Percentiles rank a stretch among this genome's conserved stretches.
phyloP scores from a whole-genome alignment of 2,888 invertebrate genomes.

The Calephelis perditalis region DNA sequence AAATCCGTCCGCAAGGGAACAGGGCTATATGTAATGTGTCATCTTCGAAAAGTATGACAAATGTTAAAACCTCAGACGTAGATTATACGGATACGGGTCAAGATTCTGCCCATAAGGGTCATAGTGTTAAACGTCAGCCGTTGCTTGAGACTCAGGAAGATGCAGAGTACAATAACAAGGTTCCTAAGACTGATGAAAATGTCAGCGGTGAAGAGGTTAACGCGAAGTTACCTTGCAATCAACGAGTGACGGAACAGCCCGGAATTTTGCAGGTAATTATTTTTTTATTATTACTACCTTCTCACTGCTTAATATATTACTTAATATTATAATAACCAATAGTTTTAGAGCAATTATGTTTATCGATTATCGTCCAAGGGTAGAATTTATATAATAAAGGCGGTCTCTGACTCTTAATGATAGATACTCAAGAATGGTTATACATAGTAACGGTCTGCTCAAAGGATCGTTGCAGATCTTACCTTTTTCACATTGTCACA shows the following conservation, averaged over 20 bases:
- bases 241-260: conserved; percentile 58
- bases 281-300: too few relatives aligned
- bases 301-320: too few relatives aligned
- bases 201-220: conserved; percentile 43
- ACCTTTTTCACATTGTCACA: too few relatives aligned
- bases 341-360: too few relatives aligned
- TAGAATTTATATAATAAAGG: too few relatives aligned
- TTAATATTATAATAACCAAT: too few relatives aligned
- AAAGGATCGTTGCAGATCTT: too few relatives aligned
- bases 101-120: conserved; percentile 48
- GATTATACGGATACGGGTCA: conserved; percentile 67
- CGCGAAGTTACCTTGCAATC: conserved; percentile 38
- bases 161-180: conserved; percentile 70
- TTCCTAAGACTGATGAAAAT: conserved; percentile 68
- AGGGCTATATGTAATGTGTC: conserved; percentile 56
- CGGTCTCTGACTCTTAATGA: too few relatives aligned
- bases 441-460: too few relatives aligned
- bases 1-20: conserved; percentile 71
- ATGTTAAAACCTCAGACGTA: conserved; percentile 74
- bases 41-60: conserved; percentile 80
- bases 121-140: conserved; percentile 69
- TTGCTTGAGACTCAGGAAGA: conserved; percentile 63
- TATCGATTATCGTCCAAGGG: too few relatives aligned
- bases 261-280: conserved; percentile 81
- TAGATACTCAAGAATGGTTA: too few relatives aligned